Base-by-base conservation (phyloP, 1,140 invertebrate genomes). In the Popillia japonica region DNA sequence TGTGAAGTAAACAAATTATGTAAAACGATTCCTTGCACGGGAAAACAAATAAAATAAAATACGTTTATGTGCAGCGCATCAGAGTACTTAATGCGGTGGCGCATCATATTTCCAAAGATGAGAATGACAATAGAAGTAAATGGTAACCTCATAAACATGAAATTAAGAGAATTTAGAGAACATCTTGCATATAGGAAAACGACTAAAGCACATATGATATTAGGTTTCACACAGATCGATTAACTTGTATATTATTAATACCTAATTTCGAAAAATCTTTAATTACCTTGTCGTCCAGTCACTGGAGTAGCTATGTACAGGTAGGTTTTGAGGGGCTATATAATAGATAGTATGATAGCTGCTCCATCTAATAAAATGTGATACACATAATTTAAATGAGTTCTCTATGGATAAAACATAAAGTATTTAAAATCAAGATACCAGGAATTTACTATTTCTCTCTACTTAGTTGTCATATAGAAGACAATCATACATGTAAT, bases 1-100 rank as follows among this genome's bases (percentile, higher is more conserved):
- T 34, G 61, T 22, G 61, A 22, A 14, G 61, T 68, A 68, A 68
- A 68, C 61, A 68, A 68, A 68, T 68, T 68, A 68, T 68, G 22
- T 68, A 68, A 68, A 68, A 68, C 61, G 61, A 68, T 27, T 68
- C 61, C 61, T 68, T 68, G 22, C 22, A 34, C 20, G 61, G 61
- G 10, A 27, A 68, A 68, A 68, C 22, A 68, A 68, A 68, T 22
- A 34, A 34, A 48, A 68, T 22, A 34, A 34, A 68, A 68, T 22
- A 22, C 61, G 44, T 48, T 17, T 17, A 34, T 34, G 27, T 34
- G 61, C 20, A 6, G 20, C 6, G 22, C 22, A 23, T 1, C 6
- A 23, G 61, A 68, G 23, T 68, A 7, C 22, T 17, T 20, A 3
- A 68, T 22, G 22, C 9, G 20, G 61, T 34, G 48, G 22, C 23